Conservation (phyloP, 2,797 vertebrate species). For the Onychomys torridus region DNA sequence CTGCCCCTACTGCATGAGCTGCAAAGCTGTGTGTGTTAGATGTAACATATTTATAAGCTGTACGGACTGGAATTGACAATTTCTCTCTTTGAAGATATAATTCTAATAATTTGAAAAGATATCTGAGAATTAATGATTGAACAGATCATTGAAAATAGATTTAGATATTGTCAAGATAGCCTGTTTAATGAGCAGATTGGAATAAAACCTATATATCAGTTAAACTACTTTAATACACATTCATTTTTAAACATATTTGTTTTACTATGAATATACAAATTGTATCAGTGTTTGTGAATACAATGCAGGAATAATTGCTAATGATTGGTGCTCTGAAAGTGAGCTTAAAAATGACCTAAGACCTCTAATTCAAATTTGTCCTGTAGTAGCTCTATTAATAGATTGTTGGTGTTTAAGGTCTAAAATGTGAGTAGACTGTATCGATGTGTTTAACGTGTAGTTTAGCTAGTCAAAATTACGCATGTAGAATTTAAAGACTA, state of each 20-base stretch:
- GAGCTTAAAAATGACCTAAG: constrained; percentile 84
- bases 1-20: constrained; percentile 94
- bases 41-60: constrained; percentile 94
- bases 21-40: constrained; percentile 96
- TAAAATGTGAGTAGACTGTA: constrained; percentile 93
- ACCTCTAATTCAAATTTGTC: constrained; percentile 86
- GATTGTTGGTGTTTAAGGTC: constrained; percentile 89
- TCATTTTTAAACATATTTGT: constrained; percentile 89
- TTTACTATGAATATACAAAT: constrained; percentile 87
- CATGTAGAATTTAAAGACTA: constrained; percentile 93
- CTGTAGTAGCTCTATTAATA: constrained; percentile 90
- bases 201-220: constrained; percentile 88
- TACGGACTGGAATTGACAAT: constrained; percentile 87
- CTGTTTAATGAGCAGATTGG: constrained; percentile 85
- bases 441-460: constrained; percentile 91
- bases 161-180: constrained; percentile 86
- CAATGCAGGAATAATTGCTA: constrained; percentile 85
- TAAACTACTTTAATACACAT: constrained; percentile 89
- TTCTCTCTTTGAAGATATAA: constrained; percentile 85
- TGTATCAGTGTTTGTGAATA: constrained; percentile 89
- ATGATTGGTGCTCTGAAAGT: constrained; percentile 87
- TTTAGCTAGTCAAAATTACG: constrained; percentile 90
- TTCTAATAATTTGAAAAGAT: constrained; percentile 83
- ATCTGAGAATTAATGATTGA: constrained; percentile 83
- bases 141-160: constrained; percentile 85